phyloP scores from a whole-genome alignment of 2,113 vertebrate species.

The Mesembrinibis cayennensis region DNA sequence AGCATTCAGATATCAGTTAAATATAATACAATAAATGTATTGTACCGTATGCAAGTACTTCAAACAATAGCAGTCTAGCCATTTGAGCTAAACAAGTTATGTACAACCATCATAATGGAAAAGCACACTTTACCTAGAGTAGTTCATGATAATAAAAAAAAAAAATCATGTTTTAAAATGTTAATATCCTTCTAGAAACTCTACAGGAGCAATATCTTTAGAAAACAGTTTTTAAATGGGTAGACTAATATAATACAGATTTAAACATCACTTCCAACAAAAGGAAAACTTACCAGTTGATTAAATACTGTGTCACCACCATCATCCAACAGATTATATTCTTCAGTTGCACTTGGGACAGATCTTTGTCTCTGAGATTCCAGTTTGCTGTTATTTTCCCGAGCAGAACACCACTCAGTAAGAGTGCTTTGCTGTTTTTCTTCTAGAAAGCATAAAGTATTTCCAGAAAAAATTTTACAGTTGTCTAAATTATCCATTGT shows the following conservation, averaged over 20 bases:
- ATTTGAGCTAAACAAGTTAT: background rate
- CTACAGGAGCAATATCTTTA: background rate
- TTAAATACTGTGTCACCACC: constrained; percentile 73
- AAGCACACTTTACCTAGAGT: background rate
- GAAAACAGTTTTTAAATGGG: background rate
- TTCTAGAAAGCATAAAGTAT: constrained; percentile 70
- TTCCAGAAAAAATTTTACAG: background rate
- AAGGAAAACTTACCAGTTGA: constrained; percentile 75
- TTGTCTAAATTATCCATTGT: background rate
- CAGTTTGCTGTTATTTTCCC: constrained; percentile 55
- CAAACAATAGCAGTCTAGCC: background rate
- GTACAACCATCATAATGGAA: background rate
- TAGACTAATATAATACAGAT: background rate
- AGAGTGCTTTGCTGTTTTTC: constrained; percentile 82
- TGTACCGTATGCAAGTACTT: background rate
- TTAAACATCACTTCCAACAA: background rate
- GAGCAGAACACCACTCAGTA: constrained; percentile 84
- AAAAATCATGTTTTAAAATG: background rate
- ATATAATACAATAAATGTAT: background rate
- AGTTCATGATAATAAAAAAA: background rate
- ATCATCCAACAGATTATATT: constrained; percentile 72
- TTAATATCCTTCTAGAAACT: background rate
- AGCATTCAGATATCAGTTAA: background rate
- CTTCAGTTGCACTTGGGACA: constrained; percentile 62
- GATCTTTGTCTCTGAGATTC: constrained; percentile 67